A percentile compares a stretch with the other conserved stretches of the same genome.
These are phyloP conservation scores for Drosophila elegans DNA, from an alignment of 1,140 invertebrate genomes.

Conservation along the genomic window DNA sequence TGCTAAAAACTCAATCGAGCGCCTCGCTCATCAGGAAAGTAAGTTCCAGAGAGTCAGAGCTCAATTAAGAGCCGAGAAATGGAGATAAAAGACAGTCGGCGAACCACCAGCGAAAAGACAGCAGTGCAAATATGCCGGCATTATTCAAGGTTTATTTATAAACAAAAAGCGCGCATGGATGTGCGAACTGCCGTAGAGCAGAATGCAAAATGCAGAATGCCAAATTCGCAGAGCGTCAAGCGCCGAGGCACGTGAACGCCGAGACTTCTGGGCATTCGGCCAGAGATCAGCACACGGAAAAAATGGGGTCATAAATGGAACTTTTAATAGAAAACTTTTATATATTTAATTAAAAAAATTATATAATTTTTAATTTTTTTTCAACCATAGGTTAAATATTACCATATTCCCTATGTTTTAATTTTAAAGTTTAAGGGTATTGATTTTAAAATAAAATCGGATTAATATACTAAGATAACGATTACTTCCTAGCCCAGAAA, in stretches of 20 bases:
- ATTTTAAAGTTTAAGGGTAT: too few species aligned
- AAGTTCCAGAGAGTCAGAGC: slow-evolving; percentile 29
- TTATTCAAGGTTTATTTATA: slow-evolving; percentile 77
- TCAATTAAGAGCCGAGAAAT: slow-evolving; percentile 29
- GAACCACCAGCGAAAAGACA: slow-evolving; percentile 9
- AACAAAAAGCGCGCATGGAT: slow-evolving; percentile 60
- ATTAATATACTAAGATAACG: too few species aligned
- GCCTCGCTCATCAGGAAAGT: slow-evolving; percentile 4
- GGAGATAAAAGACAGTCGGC: slow-evolving; percentile 21
- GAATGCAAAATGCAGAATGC: slow-evolving; percentile 53
- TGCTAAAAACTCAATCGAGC: slow-evolving; percentile 5
- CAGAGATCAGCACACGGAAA: slow-evolving; percentile 37
- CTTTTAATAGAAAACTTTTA: too few species aligned
- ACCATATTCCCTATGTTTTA: too few species aligned
- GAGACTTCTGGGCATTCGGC: slow-evolving; percentile 55
- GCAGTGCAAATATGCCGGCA: slow-evolving; percentile 52
- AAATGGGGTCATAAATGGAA: background rate
- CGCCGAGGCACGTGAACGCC: slow-evolving; percentile 56
- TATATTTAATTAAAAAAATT: too few species aligned
- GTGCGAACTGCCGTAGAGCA: slow-evolving; percentile 12
- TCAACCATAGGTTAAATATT: too few species aligned
- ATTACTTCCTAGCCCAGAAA: too few species aligned
- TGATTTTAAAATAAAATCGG: too few species aligned
- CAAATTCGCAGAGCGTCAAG: slow-evolving; percentile 32
- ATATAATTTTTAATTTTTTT: too few species aligned